Evolutionary conservation across 2,797 vertebrate species (phyloP).

Genomic region (Octomys mimax): DNA sequence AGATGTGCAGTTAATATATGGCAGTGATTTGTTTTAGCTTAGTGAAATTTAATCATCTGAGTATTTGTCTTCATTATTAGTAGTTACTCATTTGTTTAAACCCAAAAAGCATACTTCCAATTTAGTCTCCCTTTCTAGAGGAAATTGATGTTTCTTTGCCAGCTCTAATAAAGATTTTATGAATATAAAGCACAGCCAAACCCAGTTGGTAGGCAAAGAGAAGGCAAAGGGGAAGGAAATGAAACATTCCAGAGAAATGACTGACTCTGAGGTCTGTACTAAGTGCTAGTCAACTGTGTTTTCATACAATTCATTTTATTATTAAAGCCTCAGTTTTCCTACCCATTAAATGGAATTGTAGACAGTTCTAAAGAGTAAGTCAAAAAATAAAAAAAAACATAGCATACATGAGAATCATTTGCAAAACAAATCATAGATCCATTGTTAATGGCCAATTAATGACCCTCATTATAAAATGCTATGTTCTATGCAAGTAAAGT

Average conservation of each 20-base stretch:
- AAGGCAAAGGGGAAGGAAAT: background rate
- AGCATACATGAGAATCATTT: background rate
- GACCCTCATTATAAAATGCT: background rate
- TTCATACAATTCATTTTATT: background rate
- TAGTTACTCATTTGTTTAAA: background rate
- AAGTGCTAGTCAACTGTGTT: background rate
- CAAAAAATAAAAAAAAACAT: background rate
- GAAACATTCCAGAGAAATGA: background rate
- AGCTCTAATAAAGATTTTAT: background rate
- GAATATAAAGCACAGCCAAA: background rate
- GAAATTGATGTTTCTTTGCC: background rate
- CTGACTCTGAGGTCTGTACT: background rate
- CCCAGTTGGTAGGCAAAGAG: background rate
- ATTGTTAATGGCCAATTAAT: background rate
- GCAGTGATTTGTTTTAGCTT: background rate
- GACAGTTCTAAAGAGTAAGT: background rate
- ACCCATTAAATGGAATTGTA: background rate
- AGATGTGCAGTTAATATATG: background rate
- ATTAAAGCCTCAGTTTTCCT: background rate
- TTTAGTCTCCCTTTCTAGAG: background rate
- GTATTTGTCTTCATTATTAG: background rate
- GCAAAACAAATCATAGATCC: background rate
- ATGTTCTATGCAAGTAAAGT: background rate
- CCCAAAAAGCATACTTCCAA: background rate
- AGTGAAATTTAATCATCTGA: background rate